A percentile compares a stretch with the other conserved stretches of the same genome.
phyloP scores from a whole-genome alignment of 2,797 vertebrate genomes.

The Artibeus jamaicensis region DNA sequence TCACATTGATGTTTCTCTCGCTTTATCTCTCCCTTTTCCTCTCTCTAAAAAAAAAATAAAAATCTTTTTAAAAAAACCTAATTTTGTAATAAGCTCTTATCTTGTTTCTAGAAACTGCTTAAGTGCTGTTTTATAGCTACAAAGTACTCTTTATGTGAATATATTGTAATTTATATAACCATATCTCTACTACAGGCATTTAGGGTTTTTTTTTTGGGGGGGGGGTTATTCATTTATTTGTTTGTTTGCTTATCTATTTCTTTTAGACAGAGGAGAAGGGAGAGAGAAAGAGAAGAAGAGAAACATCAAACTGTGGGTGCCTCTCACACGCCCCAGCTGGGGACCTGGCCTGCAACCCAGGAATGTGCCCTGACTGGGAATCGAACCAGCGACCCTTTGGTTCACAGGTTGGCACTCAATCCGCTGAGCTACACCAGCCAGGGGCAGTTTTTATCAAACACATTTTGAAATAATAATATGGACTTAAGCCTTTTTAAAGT shows the following conservation, averaged over 20 bases:
- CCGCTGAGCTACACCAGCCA: no score
- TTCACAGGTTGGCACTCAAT: no score
- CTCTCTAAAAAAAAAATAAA: background rate
- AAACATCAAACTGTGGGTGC: no score
- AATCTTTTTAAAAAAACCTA: background rate
- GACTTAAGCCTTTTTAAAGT: background rate
- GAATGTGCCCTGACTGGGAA: no score
- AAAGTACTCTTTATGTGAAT: background rate
- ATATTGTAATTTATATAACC: background rate
- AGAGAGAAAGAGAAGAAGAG: no score
- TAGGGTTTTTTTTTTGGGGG: background rate
- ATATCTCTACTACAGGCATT: background rate
- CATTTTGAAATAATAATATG: constrained; percentile 10
- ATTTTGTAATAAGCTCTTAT: background rate
- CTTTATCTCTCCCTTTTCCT: background rate
- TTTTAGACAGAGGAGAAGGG: no score
- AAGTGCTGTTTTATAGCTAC: background rate
- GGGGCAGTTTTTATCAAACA: background rate
- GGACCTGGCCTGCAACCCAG: no score
- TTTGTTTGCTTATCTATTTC: no score
- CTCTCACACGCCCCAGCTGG: no score
- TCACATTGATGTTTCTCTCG: background rate
- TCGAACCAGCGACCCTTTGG: no score
- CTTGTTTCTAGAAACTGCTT: constrained; percentile 30
- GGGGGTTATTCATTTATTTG: no score